Conservation (phyloP, 2,113 vertebrate species). For the Cyanoderma ruficeps region DNA sequence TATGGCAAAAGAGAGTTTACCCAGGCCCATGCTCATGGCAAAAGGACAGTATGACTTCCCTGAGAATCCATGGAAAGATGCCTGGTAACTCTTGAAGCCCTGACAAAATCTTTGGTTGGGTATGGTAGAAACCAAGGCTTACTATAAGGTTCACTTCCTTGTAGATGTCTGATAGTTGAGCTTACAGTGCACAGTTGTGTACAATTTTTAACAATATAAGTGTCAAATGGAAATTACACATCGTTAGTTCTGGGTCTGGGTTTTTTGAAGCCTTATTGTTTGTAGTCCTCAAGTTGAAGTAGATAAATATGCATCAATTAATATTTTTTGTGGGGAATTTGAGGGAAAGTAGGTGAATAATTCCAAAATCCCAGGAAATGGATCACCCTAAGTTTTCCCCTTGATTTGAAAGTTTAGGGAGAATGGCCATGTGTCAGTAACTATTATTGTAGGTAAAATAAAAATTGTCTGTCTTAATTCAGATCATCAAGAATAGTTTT, state of each 20-base stretch:
- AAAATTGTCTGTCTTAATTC: not conserved
- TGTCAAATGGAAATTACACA: not conserved
- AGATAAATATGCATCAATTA: not conserved
- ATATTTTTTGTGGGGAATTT: fast-evolving
- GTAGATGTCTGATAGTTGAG: not conserved
- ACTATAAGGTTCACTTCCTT: fast-evolving
- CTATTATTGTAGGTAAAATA: not conserved
- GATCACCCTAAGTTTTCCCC: not conserved
- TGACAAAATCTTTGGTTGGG: fast-evolving
- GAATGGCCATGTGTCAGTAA: not conserved
- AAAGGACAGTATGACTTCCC: not conserved
- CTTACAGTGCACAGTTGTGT: not conserved
- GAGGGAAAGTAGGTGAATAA: not conserved
- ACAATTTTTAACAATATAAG: not conserved
- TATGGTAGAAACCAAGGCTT: not conserved
- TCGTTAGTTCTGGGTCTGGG: fast-evolving
- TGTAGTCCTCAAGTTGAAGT: not conserved
- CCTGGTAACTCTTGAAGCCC: not conserved
- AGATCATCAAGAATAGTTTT: not conserved
- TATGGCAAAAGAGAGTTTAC: not conserved
- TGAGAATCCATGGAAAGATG: not conserved
- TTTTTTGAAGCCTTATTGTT: not conserved
- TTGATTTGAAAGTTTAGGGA: not conserved
- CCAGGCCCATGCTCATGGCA: fast-evolving
- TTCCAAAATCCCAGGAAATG: not conserved